Evolutionary conservation across 2,888 invertebrate species (phyloP).

Genomic region (Sphecodes monilicornis): DNA sequence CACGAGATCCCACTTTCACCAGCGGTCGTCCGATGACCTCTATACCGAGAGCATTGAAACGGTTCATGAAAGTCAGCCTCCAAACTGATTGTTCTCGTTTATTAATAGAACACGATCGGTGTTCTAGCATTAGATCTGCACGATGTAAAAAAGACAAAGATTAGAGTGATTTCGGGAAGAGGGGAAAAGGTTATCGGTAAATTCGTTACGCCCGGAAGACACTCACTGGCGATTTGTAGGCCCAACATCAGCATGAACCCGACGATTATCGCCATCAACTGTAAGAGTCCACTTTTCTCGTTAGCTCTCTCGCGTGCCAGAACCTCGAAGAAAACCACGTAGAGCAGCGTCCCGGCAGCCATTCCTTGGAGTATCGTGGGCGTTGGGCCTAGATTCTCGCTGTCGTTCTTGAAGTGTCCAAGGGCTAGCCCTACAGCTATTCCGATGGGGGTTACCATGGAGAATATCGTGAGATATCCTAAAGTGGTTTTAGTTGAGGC

Average conservation of each 20-base stretch:
- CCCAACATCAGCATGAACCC: slow-evolving; percentile 87
- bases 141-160: not conserved
- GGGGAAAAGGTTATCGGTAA: slow-evolving; percentile 2
- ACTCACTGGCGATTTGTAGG: slow-evolving; percentile 84
- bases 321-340: slow-evolving; percentile 94
- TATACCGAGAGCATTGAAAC: not conserved
- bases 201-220: slow-evolving; percentile 52
- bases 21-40: not conserved
- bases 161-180: not conserved
- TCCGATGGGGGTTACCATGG: slow-evolving; percentile 89
- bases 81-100: not conserved
- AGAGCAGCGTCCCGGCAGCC: slow-evolving; percentile 92
- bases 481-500: slow-evolving; percentile 86
- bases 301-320: slow-evolving; percentile 89
- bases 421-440: slow-evolving; percentile 88
- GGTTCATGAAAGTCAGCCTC: not conserved
- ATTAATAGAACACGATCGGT: not conserved
- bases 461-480: slow-evolving; percentile 87
- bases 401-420: slow-evolving; percentile 82
- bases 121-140: not conserved
- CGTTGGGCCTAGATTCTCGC: slow-evolving; percentile 84
- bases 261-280: slow-evolving; percentile 86
- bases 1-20: slow-evolving; percentile 4
- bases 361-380: slow-evolving; percentile 89
- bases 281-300: slow-evolving; percentile 86